These are phyloP conservation scores for Urophycis tenuis DNA, from an alignment of 2,797 vertebrate species.

Conservation along the genomic window DNA sequence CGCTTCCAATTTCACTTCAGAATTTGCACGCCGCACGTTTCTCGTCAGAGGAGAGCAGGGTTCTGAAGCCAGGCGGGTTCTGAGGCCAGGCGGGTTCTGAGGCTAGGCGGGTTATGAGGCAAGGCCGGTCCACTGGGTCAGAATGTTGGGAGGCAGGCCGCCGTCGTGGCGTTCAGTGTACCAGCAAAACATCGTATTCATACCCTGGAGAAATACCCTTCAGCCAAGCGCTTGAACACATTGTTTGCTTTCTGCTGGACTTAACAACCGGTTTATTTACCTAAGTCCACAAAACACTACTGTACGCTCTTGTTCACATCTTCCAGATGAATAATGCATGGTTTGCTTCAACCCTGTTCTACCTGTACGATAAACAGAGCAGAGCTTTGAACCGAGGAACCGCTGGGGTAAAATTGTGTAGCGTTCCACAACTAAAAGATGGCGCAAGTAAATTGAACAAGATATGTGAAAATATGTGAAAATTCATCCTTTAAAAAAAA, in stretches of 20 bases:
- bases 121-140: not conserved
- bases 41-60: not conserved
- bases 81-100: not conserved
- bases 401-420: not conserved
- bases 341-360: not conserved
- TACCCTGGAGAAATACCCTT: not conserved
- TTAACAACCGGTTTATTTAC: not conserved
- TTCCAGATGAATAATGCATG: not conserved
- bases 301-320: not conserved
- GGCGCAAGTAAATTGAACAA: not conserved
- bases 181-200: not conserved
- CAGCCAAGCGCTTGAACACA: not conserved
- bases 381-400: not conserved
- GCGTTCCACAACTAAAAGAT: not conserved
- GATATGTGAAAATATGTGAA: not conserved
- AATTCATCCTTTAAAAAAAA: not conserved
- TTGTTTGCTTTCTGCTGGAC: not conserved
- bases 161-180: not conserved
- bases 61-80: too few species aligned
- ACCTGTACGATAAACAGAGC: not conserved
- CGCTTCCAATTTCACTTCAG: conserved; percentile 10
- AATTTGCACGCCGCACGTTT: not conserved
- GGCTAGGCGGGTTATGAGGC: too few species aligned
- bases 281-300: not conserved
- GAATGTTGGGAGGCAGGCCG: too few species aligned